These are phyloP conservation scores for Spilosoma lubricipeda DNA, from an alignment of 2,888 invertebrate genomes.

Conservation along the genomic window DNA sequence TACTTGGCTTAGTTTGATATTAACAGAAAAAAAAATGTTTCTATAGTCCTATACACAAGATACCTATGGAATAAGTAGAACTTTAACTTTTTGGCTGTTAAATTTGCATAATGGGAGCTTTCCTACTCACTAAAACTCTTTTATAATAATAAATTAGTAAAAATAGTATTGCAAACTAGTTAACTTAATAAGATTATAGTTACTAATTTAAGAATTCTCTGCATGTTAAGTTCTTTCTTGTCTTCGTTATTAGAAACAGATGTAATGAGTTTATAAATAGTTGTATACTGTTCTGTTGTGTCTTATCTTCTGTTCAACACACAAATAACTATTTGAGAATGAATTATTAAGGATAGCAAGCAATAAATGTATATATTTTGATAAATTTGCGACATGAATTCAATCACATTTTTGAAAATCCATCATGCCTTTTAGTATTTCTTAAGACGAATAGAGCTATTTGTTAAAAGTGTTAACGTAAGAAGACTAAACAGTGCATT, in stretches of 20 bases:
- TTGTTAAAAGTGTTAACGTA: not conserved
- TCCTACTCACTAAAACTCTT: not conserved
- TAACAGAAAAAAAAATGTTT: too few species aligned
- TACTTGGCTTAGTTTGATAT: too few species aligned
- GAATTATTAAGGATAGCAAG: not conserved
- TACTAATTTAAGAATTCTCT: not conserved
- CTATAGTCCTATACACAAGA: too few species aligned
- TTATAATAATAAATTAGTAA: not conserved
- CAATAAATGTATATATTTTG: too few species aligned
- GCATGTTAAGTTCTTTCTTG: slow-evolving; percentile 2
- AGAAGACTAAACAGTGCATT: not conserved
- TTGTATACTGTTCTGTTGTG: not conserved
- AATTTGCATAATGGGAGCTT: not conserved
- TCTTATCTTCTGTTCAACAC: not conserved
- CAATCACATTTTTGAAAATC: not conserved
- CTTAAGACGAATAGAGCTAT: not conserved
- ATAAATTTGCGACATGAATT: not conserved
- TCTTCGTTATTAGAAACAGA: slow-evolving; percentile 7
- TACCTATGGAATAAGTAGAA: too few species aligned
- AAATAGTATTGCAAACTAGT: not conserved
- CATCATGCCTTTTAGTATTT: not conserved
- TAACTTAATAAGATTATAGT: not conserved
- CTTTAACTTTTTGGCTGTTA: not conserved
- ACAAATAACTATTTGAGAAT: not conserved
- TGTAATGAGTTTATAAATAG: slow-evolving; percentile 8